Percentiles rank a stretch among this genome's conserved stretches.
Evolutionary conservation across 2,888 invertebrate genomes (phyloP).

Genomic region (Andrena flavipes): DNA sequence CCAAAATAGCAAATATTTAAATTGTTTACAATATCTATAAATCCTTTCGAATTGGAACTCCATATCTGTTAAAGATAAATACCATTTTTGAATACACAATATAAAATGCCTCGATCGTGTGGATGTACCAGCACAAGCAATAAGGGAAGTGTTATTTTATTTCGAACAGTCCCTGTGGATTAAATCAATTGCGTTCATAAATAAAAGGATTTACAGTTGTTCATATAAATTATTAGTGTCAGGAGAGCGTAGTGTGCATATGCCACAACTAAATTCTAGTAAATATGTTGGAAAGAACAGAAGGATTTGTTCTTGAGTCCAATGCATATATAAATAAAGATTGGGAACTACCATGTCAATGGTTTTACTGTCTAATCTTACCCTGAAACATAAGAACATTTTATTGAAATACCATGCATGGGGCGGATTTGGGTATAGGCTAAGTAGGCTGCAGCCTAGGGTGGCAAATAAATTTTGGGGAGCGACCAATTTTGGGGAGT

Average conservation of each 20-base stretch:
- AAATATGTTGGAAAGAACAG: constrained; percentile 81
- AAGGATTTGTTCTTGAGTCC: constrained; percentile 80
- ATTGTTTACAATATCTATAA: constrained; percentile 7
- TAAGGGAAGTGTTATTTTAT: constrained; percentile 6
- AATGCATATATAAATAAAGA: constrained; percentile 79
- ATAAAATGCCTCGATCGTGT: constrained; percentile 1
- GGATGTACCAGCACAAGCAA: not conserved
- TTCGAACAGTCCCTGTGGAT: constrained; percentile 5
- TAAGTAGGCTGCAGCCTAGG: too few relatives aligned
- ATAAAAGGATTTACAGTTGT: constrained; percentile 61
- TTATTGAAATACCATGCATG: not conserved
- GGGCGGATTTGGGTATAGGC: too few relatives aligned
- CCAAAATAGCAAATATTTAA: constrained; percentile 8
- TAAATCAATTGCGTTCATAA: constrained; percentile 24
- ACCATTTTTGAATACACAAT: not conserved
- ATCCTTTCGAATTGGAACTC: too few relatives aligned
- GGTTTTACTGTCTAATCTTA: constrained; percentile 73
- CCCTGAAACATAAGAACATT: constrained; percentile 65
- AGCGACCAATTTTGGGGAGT: too few relatives aligned
- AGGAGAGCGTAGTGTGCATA: constrained; percentile 70
- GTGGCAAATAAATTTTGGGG: too few relatives aligned
- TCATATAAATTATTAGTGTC: constrained; percentile 62
- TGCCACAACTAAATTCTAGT: constrained; percentile 81
- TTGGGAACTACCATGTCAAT: constrained; percentile 79
- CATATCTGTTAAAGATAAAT: too few relatives aligned